Conservation (phyloP, 2,113 vertebrate genomes). For the Paracanthobrama guichenoti region DNA sequence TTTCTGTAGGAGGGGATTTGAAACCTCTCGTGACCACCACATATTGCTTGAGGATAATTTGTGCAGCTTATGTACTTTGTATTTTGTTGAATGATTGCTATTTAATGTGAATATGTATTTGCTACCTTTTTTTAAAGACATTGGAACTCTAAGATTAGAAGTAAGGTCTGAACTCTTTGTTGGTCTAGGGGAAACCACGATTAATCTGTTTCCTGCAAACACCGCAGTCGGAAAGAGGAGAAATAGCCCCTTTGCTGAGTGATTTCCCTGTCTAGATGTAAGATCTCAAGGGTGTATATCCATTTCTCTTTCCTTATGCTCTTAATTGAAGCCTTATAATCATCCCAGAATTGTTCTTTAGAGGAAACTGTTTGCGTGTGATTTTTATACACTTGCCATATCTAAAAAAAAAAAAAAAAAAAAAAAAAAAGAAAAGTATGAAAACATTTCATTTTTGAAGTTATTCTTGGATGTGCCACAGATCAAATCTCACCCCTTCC, state of each 20-base stretch:
- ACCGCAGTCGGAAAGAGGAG: not conserved
- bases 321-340: conserved; percentile 25
- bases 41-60: conserved; percentile 9
- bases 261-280: conserved; percentile 20
- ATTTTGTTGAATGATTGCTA: not conserved
- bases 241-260: conserved; percentile 3
- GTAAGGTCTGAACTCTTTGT: conserved; percentile 27
- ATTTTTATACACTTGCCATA: not conserved
- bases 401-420: no score
- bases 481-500: not conserved
- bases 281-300: conserved; percentile 15
- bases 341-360: conserved; percentile 9
- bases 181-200: conserved; percentile 12
- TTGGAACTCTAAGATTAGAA: conserved; percentile 16
- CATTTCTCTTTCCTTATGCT: conserved; percentile 9
- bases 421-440: not conserved
- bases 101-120: not conserved
- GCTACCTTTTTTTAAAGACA: not conserved
- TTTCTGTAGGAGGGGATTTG: conserved; percentile 10
- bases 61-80: not conserved
- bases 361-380: not conserved
- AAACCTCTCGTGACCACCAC: not conserved
- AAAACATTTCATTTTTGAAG: not conserved
- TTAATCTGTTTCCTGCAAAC: conserved; percentile 42
- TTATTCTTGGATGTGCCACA: not conserved